Conservation (phyloP, 1,140 invertebrate species). For the Musca vetustissima region DNA sequence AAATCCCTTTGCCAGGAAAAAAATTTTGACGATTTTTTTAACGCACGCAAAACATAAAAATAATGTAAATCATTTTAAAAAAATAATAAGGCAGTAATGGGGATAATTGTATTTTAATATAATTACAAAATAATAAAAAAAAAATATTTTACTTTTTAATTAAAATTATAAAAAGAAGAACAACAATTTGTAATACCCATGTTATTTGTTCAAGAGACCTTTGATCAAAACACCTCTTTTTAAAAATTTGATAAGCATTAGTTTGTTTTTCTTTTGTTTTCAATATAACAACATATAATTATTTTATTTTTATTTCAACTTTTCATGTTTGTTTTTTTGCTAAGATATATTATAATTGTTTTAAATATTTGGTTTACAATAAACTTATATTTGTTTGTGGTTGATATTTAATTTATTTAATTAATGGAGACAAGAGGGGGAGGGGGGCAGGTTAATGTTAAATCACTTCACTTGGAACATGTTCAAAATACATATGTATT, state of each 20-base stretch:
- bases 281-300: slow-evolving; percentile 1
- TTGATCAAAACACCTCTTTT: too few species aligned
- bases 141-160: too few species aligned
- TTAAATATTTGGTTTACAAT: not conserved
- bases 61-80: not conserved
- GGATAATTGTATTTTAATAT: too few species aligned
- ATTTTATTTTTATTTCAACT: slow-evolving; percentile 4
- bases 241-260: too few species aligned
- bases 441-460: not conserved
- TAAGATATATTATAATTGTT: not conserved
- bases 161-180: too few species aligned
- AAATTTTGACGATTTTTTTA: too few species aligned
- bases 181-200: too few species aligned
- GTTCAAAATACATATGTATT: slow-evolving; percentile 11
- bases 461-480: not conserved
- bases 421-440: not conserved
- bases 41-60: slow-evolving; percentile 16
- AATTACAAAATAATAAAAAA: too few species aligned
- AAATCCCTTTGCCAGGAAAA: slow-evolving; percentile 1
- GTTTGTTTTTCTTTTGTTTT: not conserved
- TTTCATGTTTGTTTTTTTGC: not conserved
- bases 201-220: too few species aligned
- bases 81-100: not conserved
- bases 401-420: too few species aligned
- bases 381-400: not conserved